Percentiles rank a stretch among this genome's conserved stretches.
phyloP scores from a whole-genome alignment of 2,797 vertebrate species.

The Tragelaphus eurycerus region DNA sequence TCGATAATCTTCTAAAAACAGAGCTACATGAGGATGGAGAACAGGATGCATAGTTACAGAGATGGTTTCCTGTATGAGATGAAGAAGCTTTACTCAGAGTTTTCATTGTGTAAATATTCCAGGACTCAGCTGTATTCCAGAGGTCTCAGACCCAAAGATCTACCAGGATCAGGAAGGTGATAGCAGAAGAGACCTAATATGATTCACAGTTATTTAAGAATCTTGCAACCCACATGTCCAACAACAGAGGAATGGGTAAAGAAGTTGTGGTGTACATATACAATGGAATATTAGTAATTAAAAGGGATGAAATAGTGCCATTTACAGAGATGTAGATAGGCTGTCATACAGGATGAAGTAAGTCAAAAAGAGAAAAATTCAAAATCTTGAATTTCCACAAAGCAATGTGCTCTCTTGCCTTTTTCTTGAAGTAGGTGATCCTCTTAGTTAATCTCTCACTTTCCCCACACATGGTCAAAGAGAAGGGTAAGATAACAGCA shows the following conservation, averaged over 20 bases:
- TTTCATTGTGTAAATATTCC: not conserved
- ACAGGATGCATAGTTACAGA: not conserved
- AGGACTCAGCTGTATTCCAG: not conserved
- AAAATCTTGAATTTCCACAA: not conserved
- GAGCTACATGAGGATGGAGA: not conserved
- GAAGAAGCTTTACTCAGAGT: not conserved
- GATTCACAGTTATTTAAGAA: not conserved
- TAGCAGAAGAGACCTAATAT: not conserved
- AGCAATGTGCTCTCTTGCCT: not conserved
- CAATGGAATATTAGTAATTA: not conserved
- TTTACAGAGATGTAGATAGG: not conserved
- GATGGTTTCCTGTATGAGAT: not conserved
- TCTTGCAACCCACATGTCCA: not conserved
- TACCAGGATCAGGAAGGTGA: not conserved
- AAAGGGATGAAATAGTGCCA: not conserved
- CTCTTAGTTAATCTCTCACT: not conserved
- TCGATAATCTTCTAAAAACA: not conserved
- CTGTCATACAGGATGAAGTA: not conserved
- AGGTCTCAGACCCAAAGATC: not conserved
- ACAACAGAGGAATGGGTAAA: not conserved
- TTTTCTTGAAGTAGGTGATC: not conserved
- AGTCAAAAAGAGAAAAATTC: not conserved
- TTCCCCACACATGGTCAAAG: not conserved
- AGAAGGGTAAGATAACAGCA: not conserved
- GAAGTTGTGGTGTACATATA: not conserved